Evolutionary conservation across 2,113 vertebrate species (phyloP).

Genomic region (Stigmatopora argus): DNA sequence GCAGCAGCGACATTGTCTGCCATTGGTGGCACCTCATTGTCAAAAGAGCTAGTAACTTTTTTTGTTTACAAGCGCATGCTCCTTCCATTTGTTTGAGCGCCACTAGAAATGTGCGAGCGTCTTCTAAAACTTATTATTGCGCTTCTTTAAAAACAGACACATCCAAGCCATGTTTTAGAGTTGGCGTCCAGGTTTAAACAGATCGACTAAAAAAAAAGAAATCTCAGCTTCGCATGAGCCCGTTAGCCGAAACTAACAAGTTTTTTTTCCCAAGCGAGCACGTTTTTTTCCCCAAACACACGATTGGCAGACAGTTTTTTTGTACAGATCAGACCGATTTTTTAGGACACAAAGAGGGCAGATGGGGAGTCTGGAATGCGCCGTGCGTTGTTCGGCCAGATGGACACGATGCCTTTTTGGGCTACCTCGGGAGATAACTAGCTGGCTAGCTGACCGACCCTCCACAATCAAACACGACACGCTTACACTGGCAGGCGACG

Average conservation of each 20-base stretch:
- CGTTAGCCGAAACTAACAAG: slow-evolving; percentile 1
- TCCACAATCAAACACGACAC: slow-evolving; percentile 67
- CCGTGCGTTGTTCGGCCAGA: slow-evolving; percentile 66
- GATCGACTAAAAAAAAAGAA: background rate
- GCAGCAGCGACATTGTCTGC: background rate
- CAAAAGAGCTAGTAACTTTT: background rate
- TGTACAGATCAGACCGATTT: background rate
- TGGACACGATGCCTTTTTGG: slow-evolving; percentile 65
- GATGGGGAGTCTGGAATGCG: slow-evolving; percentile 14
- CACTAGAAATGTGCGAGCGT: background rate
- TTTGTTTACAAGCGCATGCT: slow-evolving; percentile 4
- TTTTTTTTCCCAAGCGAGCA: background rate
- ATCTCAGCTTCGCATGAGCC: slow-evolving; percentile 4
- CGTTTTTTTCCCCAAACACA: slow-evolving; percentile 2
- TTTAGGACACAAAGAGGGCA: slow-evolving; percentile 50
- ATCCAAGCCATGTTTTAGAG: background rate
- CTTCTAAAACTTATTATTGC: background rate
- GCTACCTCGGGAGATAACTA: slow-evolving; percentile 58
- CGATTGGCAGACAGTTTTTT: background rate
- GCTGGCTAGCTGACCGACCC: slow-evolving; percentile 64
- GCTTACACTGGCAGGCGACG: slow-evolving; percentile 47
- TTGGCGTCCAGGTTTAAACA: background rate
- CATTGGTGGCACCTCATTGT: slow-evolving; percentile 1
- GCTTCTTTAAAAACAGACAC: background rate
- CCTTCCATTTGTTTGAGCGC: background rate